Conservation (phyloP, 2,888 invertebrate species). For the Aphidius colemani region DNA sequence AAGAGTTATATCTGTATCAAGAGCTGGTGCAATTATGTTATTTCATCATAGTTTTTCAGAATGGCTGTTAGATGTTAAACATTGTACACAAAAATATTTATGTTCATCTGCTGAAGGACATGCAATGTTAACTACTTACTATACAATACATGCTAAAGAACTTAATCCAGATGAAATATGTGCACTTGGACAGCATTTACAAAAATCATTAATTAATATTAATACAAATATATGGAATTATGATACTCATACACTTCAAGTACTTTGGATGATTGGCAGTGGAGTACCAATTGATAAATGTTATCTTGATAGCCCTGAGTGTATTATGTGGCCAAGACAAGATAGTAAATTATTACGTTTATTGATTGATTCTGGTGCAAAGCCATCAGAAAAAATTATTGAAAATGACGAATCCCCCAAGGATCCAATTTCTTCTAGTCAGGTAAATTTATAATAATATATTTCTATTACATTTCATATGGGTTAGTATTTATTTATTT, state of each 20-base stretch:
- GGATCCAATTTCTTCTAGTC: slow-evolving; percentile 59
- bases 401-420: slow-evolving; percentile 57
- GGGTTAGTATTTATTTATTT: slow-evolving; percentile 10
- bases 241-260: slow-evolving; percentile 71
- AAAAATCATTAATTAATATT: slow-evolving; percentile 51
- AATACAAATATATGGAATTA: slow-evolving; percentile 47
- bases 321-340: slow-evolving; percentile 59
- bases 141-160: slow-evolving; percentile 72
- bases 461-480: not conserved
- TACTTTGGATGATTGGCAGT: slow-evolving; percentile 77
- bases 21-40: slow-evolving; percentile 69
- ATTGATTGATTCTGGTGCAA: slow-evolving; percentile 77
- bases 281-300: slow-evolving; percentile 61
- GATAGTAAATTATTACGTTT: slow-evolving; percentile 75
- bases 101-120: slow-evolving; percentile 88
- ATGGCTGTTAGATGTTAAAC: slow-evolving; percentile 97
- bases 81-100: slow-evolving; percentile 92
- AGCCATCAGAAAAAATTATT: slow-evolving; percentile 57
- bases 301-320: slow-evolving; percentile 55
- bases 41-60: slow-evolving; percentile 95
- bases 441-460: slow-evolving; percentile 42
- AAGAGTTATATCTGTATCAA: slow-evolving; percentile 68
- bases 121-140: slow-evolving; percentile 83
- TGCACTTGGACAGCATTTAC: slow-evolving; percentile 64
- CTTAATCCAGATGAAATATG: slow-evolving; percentile 77